A percentile compares a stretch with the other conserved stretches of the same genome.
These are phyloP conservation scores for Zygothrica quintamaculata DNA, from an alignment of 2,888 invertebrate species.

Conservation along the genomic window DNA sequence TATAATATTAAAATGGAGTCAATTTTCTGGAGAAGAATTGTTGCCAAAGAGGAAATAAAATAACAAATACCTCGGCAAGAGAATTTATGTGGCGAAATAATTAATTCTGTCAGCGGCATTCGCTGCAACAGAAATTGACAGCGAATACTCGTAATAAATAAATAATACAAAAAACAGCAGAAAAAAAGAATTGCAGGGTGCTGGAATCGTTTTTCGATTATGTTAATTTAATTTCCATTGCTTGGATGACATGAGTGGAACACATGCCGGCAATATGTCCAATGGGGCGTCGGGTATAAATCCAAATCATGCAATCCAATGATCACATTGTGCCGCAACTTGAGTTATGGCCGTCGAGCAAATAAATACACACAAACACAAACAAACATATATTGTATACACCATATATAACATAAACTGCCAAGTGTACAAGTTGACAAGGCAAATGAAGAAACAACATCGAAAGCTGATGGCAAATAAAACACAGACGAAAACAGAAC, in stretches of 20 bases:
- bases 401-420: slow-evolving; percentile 14
- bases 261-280: slow-evolving; percentile 81
- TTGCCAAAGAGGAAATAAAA: slow-evolving; percentile 16
- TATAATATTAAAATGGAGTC: neutral
- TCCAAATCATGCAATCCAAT: slow-evolving; percentile 81
- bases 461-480: slow-evolving; percentile 64
- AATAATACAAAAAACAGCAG: too few species aligned
- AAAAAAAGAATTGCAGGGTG: slow-evolving; percentile 37
- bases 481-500: slow-evolving; percentile 67
- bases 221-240: slow-evolving; percentile 76
- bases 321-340: slow-evolving; percentile 78
- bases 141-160: slow-evolving; percentile 49
- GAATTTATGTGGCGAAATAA: slow-evolving; percentile 81
- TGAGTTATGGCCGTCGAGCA: slow-evolving; percentile 74
- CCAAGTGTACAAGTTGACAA: slow-evolving; percentile 26
- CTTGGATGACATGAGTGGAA: slow-evolving; percentile 67
- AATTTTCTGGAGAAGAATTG: slow-evolving; percentile 25
- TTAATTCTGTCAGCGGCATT: slow-evolving; percentile 75
- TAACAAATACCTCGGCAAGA: slow-evolving; percentile 24
- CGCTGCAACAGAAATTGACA: slow-evolving; percentile 64
- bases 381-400: slow-evolving; percentile 20
- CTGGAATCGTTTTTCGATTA: slow-evolving; percentile 75
- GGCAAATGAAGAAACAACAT: slow-evolving; percentile 58
- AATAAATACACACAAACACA: slow-evolving; percentile 29
- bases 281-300: slow-evolving; percentile 75